phyloP scores from a whole-genome alignment of 2,888 invertebrate genomes.

The Pomacea canaliculata region DNA sequence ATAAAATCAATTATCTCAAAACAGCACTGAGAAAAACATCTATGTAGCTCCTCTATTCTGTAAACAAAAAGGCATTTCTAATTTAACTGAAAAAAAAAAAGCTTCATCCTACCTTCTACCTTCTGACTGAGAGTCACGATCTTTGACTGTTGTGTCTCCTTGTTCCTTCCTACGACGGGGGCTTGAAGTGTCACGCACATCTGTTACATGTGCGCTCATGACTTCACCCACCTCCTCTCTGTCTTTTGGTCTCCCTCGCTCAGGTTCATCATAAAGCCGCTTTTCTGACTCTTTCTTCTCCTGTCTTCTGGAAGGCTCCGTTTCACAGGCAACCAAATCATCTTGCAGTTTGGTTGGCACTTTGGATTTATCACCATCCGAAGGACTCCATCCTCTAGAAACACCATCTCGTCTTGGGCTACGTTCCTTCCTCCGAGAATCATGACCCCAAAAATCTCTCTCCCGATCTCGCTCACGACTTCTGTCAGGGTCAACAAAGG shows the following conservation, averaged over 20 bases:
- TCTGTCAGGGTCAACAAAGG: neutral
- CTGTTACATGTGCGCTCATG: constrained; percentile 24
- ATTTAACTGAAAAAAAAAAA: too few relatives aligned
- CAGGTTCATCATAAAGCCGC: neutral
- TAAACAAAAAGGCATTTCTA: too few relatives aligned
- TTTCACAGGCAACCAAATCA: neutral
- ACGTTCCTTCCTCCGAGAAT: constrained; percentile 9
- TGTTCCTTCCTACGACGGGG: constrained; percentile 13
- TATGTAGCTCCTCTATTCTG: too few relatives aligned
- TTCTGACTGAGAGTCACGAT: constrained; percentile 13
- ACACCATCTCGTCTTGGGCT: constrained; percentile 20
- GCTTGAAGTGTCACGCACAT: constrained; percentile 10
- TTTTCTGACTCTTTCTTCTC: constrained; percentile 8
- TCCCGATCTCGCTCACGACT: constrained; percentile 5
- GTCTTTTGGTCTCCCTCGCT: constrained; percentile 17
- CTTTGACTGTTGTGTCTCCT: neutral
- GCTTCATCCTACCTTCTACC: constrained; percentile 8
- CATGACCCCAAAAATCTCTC: constrained; percentile 18
- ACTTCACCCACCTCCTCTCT: constrained; percentile 25
- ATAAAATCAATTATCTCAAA: too few relatives aligned
- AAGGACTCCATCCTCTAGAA: too few relatives aligned
- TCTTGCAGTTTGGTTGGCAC: neutral
- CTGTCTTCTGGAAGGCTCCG: neutral
- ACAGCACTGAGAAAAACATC: too few relatives aligned
- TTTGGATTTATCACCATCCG: neutral